Evolutionary conservation across 2,113 vertebrate genomes (phyloP).

Genomic region (Phoenicopterus ruber): DNA sequence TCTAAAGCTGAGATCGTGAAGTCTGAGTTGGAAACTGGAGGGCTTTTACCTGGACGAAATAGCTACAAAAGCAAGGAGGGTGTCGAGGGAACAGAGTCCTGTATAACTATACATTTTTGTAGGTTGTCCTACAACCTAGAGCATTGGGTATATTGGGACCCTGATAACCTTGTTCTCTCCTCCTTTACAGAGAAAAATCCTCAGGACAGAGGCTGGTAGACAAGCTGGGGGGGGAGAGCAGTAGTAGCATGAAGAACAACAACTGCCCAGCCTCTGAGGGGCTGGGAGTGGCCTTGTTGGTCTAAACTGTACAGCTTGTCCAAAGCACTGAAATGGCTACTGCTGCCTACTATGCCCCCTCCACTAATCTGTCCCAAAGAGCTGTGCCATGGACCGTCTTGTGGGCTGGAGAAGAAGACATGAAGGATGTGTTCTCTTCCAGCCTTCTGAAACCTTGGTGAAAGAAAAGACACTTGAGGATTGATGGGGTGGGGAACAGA

Average conservation of each 20-base stretch:
- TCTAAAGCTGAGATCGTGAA: background rate
- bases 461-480: background rate
- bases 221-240: background rate
- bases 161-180: background rate
- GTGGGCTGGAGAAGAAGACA: background rate
- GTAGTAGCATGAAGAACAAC: background rate
- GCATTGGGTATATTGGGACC: background rate
- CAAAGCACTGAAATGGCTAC: background rate
- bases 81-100: background rate
- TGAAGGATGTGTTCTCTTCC: background rate
- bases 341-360: background rate
- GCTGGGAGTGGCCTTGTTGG: background rate
- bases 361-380: background rate
- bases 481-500: background rate
- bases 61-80: background rate
- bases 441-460: background rate
- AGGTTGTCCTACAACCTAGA: conserved; percentile 7
- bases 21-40: background rate
- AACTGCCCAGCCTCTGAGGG: background rate
- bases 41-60: background rate
- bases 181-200: background rate
- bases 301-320: background rate
- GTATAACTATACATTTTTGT: background rate
- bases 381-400: background rate
- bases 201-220: background rate